A percentile compares a stretch with the other conserved stretches of the same genome.
These are phyloP conservation scores for Hyposoter didymator DNA, from an alignment of 2,888 invertebrate genomes.

Conservation along the genomic window DNA sequence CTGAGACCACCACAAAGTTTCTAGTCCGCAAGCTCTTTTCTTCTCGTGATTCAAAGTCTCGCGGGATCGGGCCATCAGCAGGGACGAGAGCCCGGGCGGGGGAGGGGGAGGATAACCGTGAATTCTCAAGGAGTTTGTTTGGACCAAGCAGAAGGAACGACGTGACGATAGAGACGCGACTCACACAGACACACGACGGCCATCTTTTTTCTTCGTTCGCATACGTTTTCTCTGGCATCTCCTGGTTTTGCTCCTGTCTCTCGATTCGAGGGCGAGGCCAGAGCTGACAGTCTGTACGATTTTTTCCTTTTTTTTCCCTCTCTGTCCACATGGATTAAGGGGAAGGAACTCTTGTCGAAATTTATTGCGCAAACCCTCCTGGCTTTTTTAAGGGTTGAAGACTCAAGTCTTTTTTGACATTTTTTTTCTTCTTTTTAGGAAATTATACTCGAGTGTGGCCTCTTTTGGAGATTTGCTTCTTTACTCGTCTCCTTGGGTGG, in stretches of 20 bases:
- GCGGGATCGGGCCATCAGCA: not conserved
- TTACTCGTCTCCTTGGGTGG: constrained; percentile 51
- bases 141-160: constrained; percentile 76
- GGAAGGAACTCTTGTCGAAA: constrained; percentile 66
- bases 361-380: constrained; percentile 68
- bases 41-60: not conserved
- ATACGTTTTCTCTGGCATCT: constrained; percentile 40
- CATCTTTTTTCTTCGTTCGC: constrained; percentile 74
- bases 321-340: constrained; percentile 5
- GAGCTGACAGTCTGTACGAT: constrained; percentile 54
- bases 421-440: constrained; percentile 34
- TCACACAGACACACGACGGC: constrained; percentile 67
- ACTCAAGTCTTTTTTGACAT: constrained; percentile 31
- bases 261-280: constrained; percentile 25
- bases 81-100: not conserved
- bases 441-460: constrained; percentile 52
- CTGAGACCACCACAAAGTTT: constrained; percentile 14
- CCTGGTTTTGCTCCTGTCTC: constrained; percentile 27
- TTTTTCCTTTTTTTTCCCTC: constrained; percentile 35
- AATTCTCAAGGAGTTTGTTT: constrained; percentile 80
- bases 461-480: constrained; percentile 15
- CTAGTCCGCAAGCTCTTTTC: constrained; percentile 8
- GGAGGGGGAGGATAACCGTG: constrained; percentile 69
- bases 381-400: constrained; percentile 77
- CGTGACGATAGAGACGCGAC: constrained; percentile 79